Conservation (phyloP, 2,797 vertebrate genomes). For the Mus minutoides region DNA sequence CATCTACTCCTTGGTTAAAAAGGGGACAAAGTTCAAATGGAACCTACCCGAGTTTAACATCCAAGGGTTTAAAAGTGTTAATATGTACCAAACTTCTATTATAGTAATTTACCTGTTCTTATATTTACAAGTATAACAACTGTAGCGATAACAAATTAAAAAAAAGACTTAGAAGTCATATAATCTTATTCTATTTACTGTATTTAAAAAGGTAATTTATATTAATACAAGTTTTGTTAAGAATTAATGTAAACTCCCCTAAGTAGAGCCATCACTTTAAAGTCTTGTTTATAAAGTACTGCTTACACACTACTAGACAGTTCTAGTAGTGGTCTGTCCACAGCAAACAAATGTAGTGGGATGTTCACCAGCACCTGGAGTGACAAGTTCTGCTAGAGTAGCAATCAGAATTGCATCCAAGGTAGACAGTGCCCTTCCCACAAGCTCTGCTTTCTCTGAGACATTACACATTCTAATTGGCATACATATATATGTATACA, state of each 20-base stretch:
- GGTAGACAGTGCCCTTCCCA: neutral
- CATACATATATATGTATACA: neutral
- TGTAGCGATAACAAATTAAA: constrained; percentile 36
- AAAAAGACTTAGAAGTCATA: constrained; percentile 50
- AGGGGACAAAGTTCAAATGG: constrained; percentile 17
- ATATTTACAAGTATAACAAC: constrained; percentile 33
- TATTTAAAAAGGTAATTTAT: constrained; percentile 17
- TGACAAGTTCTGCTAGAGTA: constrained; percentile 7
- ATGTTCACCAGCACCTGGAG: neutral
- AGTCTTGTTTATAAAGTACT: constrained; percentile 44
- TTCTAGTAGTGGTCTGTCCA: neutral
- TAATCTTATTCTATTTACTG: constrained; percentile 16
- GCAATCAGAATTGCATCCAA: neutral
- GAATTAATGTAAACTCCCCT: neutral
- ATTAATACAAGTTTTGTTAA: constrained; percentile 40
- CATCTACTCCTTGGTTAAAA: neutral
- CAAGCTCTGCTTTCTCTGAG: neutral
- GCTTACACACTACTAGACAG: neutral
- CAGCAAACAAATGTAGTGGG: constrained; percentile 5
- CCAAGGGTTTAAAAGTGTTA: constrained; percentile 22
- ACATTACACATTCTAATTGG: constrained; percentile 9
- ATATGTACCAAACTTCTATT: constrained; percentile 17
- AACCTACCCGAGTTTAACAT: constrained; percentile 12
- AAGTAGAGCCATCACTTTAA: constrained; percentile 6
- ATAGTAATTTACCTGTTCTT: constrained; percentile 50